Percentiles rank a stretch among this genome's conserved stretches.
Conservation (phyloP, 2,113 vertebrate genomes). For the Toxostoma redivivum region DNA sequence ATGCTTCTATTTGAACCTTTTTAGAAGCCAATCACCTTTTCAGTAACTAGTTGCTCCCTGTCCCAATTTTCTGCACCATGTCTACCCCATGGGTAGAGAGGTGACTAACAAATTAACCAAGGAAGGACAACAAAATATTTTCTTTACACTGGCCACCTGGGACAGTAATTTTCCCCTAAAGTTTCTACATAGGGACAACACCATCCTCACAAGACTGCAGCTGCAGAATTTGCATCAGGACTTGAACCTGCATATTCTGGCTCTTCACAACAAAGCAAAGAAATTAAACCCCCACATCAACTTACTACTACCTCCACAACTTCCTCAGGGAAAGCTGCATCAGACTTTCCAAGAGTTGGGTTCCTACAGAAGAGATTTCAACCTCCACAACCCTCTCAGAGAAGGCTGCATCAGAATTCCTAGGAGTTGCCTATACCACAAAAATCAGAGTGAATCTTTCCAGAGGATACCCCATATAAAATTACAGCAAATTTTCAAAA, state of each 20-base stretch:
- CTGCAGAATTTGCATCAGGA: not conserved
- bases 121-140: not conserved
- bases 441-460: not conserved
- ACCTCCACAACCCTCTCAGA: not conserved
- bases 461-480: not conserved
- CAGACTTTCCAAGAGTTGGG: not conserved
- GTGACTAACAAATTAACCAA: not conserved
- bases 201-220: not conserved
- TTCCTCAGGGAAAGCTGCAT: not conserved
- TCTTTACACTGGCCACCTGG: not conserved
- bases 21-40: not conserved
- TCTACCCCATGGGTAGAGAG: not conserved
- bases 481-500: not conserved
- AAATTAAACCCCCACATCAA: not conserved
- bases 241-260: not conserved
- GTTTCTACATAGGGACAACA: not conserved
- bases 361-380: not conserved
- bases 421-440: not conserved
- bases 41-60: not conserved
- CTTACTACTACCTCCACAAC: not conserved
- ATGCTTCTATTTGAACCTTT: not conserved
- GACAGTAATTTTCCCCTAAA: not conserved
- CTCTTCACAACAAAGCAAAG: not conserved
- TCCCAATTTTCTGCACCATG: not conserved
- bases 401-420: not conserved